phyloP scores from a whole-genome alignment of 2,113 vertebrate genomes.

The Seriola quinqueradiata region DNA sequence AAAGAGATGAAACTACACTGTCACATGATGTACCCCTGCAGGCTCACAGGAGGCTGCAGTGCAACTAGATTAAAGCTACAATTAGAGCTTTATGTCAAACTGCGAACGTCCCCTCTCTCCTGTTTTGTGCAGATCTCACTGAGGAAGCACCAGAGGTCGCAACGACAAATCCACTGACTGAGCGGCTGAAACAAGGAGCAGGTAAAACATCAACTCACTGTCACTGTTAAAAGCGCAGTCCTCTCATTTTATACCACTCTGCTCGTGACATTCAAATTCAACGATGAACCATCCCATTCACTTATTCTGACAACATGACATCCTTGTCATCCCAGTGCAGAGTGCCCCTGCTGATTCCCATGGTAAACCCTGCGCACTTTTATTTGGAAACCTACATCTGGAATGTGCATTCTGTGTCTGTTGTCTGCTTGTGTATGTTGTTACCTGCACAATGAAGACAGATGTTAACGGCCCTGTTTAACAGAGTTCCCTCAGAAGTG shows the following conservation, averaged over 20 bases:
- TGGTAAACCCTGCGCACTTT: slow-evolving; percentile 82
- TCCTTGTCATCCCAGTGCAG: slow-evolving; percentile 83
- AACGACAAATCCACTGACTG: slow-evolving; percentile 86
- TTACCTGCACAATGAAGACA: slow-evolving; percentile 36
- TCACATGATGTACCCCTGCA: neutral
- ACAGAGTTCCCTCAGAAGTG: slow-evolving; percentile 8
- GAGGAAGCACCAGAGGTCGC: slow-evolving; percentile 90
- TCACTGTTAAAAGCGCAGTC: neutral
- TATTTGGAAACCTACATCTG: slow-evolving; percentile 54
- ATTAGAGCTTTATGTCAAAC: neutral
- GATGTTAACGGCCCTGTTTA: neutral
- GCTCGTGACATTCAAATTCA: neutral
- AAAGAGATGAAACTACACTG: neutral
- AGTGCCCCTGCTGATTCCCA: slow-evolving; percentile 83
- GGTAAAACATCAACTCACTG: slow-evolving; percentile 80
- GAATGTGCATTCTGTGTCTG: slow-evolving; percentile 74
- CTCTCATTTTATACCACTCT: neutral
- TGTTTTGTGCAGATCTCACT: slow-evolving; percentile 88
- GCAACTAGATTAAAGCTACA: neutral
- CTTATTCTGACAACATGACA: slow-evolving; percentile 69
- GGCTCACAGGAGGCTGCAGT: neutral
- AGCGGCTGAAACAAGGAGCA: slow-evolving; percentile 96
- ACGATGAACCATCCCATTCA: slow-evolving; percentile 42
- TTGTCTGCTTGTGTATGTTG: slow-evolving; percentile 38
- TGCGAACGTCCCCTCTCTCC: neutral